These are phyloP conservation scores for Drosophila miranda DNA, from an alignment of 1,140 invertebrate species.

Conservation along the genomic window DNA sequence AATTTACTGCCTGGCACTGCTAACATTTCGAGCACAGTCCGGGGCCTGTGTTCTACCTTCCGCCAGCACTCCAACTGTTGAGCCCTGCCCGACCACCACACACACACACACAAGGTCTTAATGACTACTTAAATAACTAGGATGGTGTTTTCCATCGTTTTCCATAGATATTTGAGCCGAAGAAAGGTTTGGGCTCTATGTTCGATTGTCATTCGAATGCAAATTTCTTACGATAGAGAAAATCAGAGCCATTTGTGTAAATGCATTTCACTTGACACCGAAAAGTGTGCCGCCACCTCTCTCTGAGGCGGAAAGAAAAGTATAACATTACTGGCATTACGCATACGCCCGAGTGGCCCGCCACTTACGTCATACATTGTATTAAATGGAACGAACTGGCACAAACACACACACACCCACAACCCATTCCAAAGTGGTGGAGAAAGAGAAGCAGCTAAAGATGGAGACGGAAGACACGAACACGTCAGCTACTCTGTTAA, in stretches of 20 bases:
- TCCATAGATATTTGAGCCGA: not conserved
- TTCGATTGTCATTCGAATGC: slow-evolving; percentile 46
- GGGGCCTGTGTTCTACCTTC: not conserved
- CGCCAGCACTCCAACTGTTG: not conserved
- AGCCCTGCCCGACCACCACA: too few species aligned
- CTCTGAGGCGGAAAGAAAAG: slow-evolving; percentile 15
- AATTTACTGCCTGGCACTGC: slow-evolving; percentile 58
- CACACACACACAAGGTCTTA: slow-evolving; percentile 11
- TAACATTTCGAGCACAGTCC: slow-evolving; percentile 33
- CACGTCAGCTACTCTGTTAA: slow-evolving; percentile 59
- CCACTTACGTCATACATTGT: slow-evolving; percentile 70
- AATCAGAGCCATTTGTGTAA: slow-evolving; percentile 21
- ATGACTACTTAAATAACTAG: slow-evolving; percentile 43
- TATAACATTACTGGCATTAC: slow-evolving; percentile 50
- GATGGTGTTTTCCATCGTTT: slow-evolving; percentile 5
- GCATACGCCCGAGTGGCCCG: slow-evolving; percentile 46
- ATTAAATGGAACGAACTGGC: slow-evolving; percentile 68
- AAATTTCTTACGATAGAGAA: slow-evolving; percentile 16
- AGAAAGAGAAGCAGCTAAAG: slow-evolving; percentile 2
- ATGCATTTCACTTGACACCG: slow-evolving; percentile 47
- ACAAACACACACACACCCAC: slow-evolving; percentile 32
- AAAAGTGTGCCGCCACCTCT: slow-evolving; percentile 15
- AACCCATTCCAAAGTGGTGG: not conserved
- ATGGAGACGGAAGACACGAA: slow-evolving; percentile 38
- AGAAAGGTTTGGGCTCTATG: slow-evolving; percentile 7